Base-by-base conservation (phyloP, 2,888 invertebrate genomes). In the Lasioglossum marginatum region DNA sequence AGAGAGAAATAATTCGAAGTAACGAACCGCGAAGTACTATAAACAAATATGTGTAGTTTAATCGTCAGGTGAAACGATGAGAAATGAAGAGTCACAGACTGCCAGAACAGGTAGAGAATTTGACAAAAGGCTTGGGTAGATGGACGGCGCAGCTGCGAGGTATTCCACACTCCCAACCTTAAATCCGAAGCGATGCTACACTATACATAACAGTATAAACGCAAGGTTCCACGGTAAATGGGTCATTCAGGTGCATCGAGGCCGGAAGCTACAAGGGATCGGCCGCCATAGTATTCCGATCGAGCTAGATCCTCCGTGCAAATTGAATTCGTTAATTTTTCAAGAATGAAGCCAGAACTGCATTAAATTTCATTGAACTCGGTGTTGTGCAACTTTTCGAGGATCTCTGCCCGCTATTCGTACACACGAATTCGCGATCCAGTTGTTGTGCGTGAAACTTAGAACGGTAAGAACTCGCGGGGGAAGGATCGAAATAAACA, bases 201-300 rank as follows among this genome's bases (percentile, higher is more conserved):
- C 52, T 27, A 12, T 4, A 8, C 27, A 1, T 27, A 60, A 60
- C 60, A 60, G 60, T n/a, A n/a, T 27, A 14, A 60, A 60, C 27
- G 60, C 60, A 27, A 60, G 60, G 60, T 60, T 60, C 60, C n/a
- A n/a, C 60, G 4, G 60, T 60, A 60, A 60, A 60, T 60, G 60
- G 60, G 60, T 60, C 60, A 60, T 27, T 60, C 60, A 27, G 60
- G 60, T 60, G 60, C 60, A 60, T 27, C 27, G 27, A 14, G 27
- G n/a, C 60, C 60, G 60, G 60, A 60, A 60, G 27, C 60, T 14
- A 14, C 27, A 4, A 27, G 60, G 60, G 27, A 60, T 27, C 60
- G 27, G 60, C 27, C 60, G 27, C 27, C 27, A n/a, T 52, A 52
- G 52, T 23, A 23, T 23, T 52, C 23, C 23, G 52, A 52, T 52